Conservation (phyloP, 2,888 invertebrate species). For the Vesta saturnalis region DNA sequence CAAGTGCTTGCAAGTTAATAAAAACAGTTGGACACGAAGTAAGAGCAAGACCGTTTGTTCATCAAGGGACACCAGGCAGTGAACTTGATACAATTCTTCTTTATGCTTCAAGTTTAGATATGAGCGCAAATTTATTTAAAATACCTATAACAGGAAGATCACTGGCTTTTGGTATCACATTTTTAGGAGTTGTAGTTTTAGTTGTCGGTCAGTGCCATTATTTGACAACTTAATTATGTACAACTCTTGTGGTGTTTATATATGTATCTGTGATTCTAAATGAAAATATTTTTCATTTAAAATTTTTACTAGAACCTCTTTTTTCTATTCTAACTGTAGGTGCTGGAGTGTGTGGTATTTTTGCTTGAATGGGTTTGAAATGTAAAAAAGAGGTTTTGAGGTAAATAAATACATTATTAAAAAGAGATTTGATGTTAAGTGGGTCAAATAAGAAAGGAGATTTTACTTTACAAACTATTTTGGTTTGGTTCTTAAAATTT, state of each 20-base stretch:
- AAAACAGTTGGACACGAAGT: conserved; percentile 82
- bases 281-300: not conserved
- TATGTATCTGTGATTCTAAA: not conserved
- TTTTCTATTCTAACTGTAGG: no score
- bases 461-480: no score
- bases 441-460: no score
- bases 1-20: conserved; percentile 76
- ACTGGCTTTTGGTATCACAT: conserved; percentile 71
- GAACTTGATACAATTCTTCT: conserved; percentile 81
- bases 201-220: conserved; percentile 79
- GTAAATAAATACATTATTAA: no score
- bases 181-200: conserved; percentile 69
- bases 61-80: conserved; percentile 78
- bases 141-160: conserved; percentile 78
- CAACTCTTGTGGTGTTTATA: no score
- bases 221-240: conserved; percentile 53
- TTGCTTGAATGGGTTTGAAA: no score
- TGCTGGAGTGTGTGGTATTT: no score
- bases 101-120: conserved; percentile 78
- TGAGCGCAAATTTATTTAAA: conserved; percentile 78
- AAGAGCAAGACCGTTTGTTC: conserved; percentile 80
- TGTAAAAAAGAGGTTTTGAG: no score
- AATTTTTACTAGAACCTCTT: no score
- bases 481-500: no score
- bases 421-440: no score